Conservation (phyloP, 2,797 vertebrate genomes). For the Sciaenops ocellatus region DNA sequence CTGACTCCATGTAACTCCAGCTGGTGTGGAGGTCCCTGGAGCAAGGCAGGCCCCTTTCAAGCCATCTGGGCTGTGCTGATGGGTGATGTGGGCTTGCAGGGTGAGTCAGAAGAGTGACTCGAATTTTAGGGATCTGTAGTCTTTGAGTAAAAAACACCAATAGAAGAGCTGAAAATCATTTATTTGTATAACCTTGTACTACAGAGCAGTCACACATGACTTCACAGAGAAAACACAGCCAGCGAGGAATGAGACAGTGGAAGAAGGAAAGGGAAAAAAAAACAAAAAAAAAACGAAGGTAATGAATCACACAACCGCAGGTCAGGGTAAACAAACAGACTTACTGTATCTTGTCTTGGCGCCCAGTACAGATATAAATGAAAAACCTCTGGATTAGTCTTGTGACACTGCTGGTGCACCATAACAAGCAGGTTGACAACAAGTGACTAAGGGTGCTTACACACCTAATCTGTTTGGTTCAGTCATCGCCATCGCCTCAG, state of each 20-base stretch:
- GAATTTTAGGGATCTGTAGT: slow-evolving; percentile 35
- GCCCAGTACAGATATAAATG: neutral
- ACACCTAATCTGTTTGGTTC: neutral
- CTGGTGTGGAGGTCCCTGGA: slow-evolving; percentile 31
- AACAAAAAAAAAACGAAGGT: neutral
- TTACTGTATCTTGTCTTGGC: neutral
- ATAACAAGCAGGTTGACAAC: slow-evolving; percentile 5
- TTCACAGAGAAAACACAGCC: slow-evolving; percentile 15
- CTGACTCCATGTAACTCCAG: slow-evolving; percentile 41
- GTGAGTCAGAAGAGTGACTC: slow-evolving; percentile 21
- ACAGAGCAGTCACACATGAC: slow-evolving; percentile 4
- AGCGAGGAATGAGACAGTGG: slow-evolving; percentile 7
- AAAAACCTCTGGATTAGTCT: neutral
- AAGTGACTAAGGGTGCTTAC: neutral
- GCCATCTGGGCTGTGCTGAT: slow-evolving; percentile 42
- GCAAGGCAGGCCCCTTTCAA: slow-evolving; percentile 36
- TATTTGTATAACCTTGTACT: slow-evolving; percentile 8
- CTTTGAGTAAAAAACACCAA: slow-evolving; percentile 38
- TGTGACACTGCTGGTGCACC: neutral
- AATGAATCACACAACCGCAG: slow-evolving; percentile 12
- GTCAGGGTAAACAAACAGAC: slow-evolving; percentile 38
- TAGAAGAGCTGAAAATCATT: slow-evolving; percentile 1
- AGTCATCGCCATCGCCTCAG: neutral
- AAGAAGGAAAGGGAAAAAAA: neutral
- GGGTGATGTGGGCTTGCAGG: slow-evolving; percentile 27